A percentile compares a stretch with the other conserved stretches of the same genome.
phyloP scores from a whole-genome alignment of 2,797 vertebrate genomes.

The Choloepus didactylus region DNA sequence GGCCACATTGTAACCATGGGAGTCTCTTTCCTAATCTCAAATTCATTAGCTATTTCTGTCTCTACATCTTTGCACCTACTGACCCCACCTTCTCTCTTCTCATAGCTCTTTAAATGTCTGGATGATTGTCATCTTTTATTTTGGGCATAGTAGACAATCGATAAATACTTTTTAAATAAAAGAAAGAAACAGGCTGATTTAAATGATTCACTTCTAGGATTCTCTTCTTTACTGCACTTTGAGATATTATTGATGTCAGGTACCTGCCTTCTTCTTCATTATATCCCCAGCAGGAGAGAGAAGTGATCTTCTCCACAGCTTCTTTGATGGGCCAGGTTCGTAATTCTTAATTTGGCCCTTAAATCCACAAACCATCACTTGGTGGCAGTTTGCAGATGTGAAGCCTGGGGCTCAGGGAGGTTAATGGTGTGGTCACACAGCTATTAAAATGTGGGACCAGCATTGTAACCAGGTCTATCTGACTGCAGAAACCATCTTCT shows the following conservation, averaged over 20 bases:
- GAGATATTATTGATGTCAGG: constrained; percentile 22
- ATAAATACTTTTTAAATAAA: constrained; percentile 52
- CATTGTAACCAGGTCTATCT: not conserved
- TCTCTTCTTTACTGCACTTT: not conserved
- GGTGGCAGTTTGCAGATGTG: constrained; percentile 27
- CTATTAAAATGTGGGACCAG: not conserved
- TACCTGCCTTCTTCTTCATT: not conserved
- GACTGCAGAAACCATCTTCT: not conserved
- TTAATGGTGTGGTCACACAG: constrained; percentile 15
- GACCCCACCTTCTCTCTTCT: constrained; percentile 8
- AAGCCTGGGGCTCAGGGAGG: constrained; percentile 37
- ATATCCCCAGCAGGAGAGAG: not conserved
- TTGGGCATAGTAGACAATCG: not conserved
- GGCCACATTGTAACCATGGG: not conserved
- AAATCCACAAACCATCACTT: constrained; percentile 37
- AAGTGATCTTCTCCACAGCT: not conserved
- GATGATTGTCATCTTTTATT: constrained; percentile 40
- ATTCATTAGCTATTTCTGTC: constrained; percentile 46
- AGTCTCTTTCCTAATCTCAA: constrained; percentile 1
- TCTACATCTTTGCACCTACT: not conserved
- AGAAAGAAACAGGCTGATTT: constrained; percentile 24
- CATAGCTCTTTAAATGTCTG: constrained; percentile 31
- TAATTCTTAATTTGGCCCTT: constrained; percentile 36
- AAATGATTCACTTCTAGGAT: not conserved
- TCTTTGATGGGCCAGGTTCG: constrained; percentile 13